Base-by-base conservation (phyloP, 2,797 vertebrate genomes). In the Carapus acus region DNA sequence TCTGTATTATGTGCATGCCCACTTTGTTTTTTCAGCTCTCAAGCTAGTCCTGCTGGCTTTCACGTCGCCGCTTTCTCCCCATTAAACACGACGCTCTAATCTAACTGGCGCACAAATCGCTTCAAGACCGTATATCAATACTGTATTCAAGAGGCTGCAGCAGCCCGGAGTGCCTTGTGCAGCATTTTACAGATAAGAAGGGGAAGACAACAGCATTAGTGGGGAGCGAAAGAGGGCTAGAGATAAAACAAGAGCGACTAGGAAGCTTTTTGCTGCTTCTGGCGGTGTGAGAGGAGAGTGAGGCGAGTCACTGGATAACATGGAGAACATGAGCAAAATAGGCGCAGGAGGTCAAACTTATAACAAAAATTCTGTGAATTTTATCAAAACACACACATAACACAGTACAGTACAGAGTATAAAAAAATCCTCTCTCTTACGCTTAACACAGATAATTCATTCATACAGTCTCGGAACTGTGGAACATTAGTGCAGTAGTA, bases 101-200 rank as follows among this genome's bases (percentile, higher is more conserved):
- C n/a, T n/a, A 64, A 79, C 59, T 44, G 58, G 42, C 47, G 45
- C 18, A 31, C 45, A 3, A 19, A 73, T 69, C 65, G 42, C 39
- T 68, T 77, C 52, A 51, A n/a, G n/a, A 58, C 68, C 49, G 59
- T 55, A 23, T 60, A 40, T 64, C 43, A 43, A 67, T 43, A 51
- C 54, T 27, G 8, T 1, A 8, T 55, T 40, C 52, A 55, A 55
- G 56, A 14, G 0, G 42, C 46, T n/a, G 6, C 57, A 56, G 67
- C 45, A 63, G 41, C 45, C 52, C 34, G 0, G 21, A 75, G 39
- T 22, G 60, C 40, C 41, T 61, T 11, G 49, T 50, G 46, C 37
- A 67, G 53, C 41, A 65, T 62, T 52, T 45, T 9, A 37, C 41
- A 65, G 74, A 81, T 73, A 77, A 73, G 71, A 49, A 44, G 8